A percentile compares a stretch with the other conserved stretches of the same genome.
Evolutionary conservation across 2,888 invertebrate species (phyloP).

Genomic region (Drosophila putrida): DNA sequence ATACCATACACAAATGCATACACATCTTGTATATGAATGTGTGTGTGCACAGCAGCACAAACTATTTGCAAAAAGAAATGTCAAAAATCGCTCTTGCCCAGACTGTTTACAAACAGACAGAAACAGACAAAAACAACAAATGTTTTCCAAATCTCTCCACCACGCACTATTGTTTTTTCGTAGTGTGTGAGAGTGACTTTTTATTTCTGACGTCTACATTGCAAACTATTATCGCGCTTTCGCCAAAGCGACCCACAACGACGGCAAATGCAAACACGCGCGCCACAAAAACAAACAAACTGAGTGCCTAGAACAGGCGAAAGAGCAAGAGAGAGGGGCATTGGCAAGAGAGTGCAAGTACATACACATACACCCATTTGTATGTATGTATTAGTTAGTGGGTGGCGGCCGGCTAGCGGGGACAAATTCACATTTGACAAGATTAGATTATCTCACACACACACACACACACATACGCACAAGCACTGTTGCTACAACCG

Average conservation of each 20-base stretch:
- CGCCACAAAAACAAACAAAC: constrained; percentile 75
- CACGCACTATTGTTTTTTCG: constrained; percentile 10
- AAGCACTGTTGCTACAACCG: constrained; percentile 47
- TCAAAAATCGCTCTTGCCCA: constrained; percentile 48
- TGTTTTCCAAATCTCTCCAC: constrained; percentile 47
- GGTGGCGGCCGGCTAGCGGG: constrained; percentile 57
- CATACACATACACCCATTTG: constrained; percentile 6
- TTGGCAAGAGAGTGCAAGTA: constrained; percentile 22
- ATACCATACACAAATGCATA: constrained; percentile 1
- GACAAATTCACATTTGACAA: constrained; percentile 38
- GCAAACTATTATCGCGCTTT: constrained; percentile 64
- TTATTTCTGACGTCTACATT: constrained; percentile 32
- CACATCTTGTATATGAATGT: not conserved
- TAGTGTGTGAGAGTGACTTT: constrained; percentile 11
- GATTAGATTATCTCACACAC: constrained; percentile 63
- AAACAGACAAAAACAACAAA: constrained; percentile 22
- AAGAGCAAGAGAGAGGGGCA: constrained; percentile 11
- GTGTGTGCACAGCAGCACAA: constrained; percentile 7
- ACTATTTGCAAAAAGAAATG: constrained; percentile 45
- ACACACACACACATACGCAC: constrained; percentile 20
- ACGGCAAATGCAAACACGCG: constrained; percentile 69
- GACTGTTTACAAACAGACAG: constrained; percentile 70
- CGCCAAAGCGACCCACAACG: constrained; percentile 57
- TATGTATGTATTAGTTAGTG: constrained; percentile 22
- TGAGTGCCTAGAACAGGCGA: constrained; percentile 31